Evolutionary conservation across 2,113 vertebrate species (phyloP), one percentile per base, ranked within the genome.

Genomic region (Octodon degus): DNA sequence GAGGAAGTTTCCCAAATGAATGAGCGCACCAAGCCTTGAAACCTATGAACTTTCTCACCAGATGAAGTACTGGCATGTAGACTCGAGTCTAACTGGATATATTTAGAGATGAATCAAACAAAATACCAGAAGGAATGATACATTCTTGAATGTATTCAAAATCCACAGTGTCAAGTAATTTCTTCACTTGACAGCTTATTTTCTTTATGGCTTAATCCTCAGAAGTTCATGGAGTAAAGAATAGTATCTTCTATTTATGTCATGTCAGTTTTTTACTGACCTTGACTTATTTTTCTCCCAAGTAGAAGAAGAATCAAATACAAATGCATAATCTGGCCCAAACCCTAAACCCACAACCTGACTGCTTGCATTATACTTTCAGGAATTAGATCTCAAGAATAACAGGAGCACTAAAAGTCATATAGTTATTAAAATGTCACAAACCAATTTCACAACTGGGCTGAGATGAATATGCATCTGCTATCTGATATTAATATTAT

Each of bases 261-360:
- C 47, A 72, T 20, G 30, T 9, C 65, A 76, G 30, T 60, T 55
- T 17, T 95, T 88, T 70, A 68, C 30, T 58, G 17, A 5, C 55
- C 27, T 92, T 77, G 58, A 34, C 20, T 89, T 65, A 65, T 82
- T 89, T 93, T 86, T 82, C 14, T 95, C 4, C 37, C 47, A 2
- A 53, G 87, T 40, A 88, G 40, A 10, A 88, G 60, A 72, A 74
- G 20, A 82, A 50, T 43, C 19, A 67, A 90, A 72, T 32, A 83
- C 40, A 89, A 14, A 19, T 43, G 7, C 32, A 27, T 25, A 58
- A 30, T 88, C 43, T 82, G 62, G 79, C 32, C n/a, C 86, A 79
- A 92, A 25, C 17, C 22, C 94, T 81, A 89, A 93, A 90, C 95
- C 47, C 82, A 92, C 92, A 90, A 14, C 7, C 27, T 43, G 43